phyloP scores from a whole-genome alignment of 2,888 invertebrate genomes.

The Nymphalis c-album region DNA sequence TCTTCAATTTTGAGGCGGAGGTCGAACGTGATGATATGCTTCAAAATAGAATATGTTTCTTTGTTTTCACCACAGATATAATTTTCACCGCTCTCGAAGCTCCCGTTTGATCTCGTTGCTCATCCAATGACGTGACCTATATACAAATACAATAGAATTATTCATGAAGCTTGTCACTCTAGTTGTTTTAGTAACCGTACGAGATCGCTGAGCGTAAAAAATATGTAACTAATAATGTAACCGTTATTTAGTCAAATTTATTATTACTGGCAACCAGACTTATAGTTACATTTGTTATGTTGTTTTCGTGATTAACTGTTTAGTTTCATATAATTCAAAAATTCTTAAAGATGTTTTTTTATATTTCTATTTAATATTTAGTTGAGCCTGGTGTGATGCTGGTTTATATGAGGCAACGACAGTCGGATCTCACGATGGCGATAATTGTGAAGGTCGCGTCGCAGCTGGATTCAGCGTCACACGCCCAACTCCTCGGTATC shows the following conservation, averaged over 20 bases:
- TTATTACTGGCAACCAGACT: too few relatives aligned
- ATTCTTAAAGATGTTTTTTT: too few relatives aligned
- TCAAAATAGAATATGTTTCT: slow-evolving; percentile 31
- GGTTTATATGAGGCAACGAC: slow-evolving; percentile 36
- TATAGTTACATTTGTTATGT: too few relatives aligned
- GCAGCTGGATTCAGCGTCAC: slow-evolving; percentile 76
- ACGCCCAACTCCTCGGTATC: slow-evolving; percentile 69
- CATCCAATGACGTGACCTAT: slow-evolving; percentile 61
- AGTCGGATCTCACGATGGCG: slow-evolving; percentile 60
- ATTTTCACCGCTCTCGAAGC: slow-evolving; percentile 48
- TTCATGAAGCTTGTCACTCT: slow-evolving; percentile 60
- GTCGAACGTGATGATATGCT: slow-evolving; percentile 19
- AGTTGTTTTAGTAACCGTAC: slow-evolving; percentile 46
- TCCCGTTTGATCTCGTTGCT: slow-evolving; percentile 45
- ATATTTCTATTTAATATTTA: too few relatives aligned
- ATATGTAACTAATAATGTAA: not conserved
- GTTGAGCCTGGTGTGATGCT: not conserved
- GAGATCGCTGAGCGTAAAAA: not conserved
- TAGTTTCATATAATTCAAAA: too few relatives aligned
- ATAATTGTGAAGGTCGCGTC: slow-evolving; percentile 75
- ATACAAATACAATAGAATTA: slow-evolving; percentile 68
- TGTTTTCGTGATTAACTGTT: too few relatives aligned
- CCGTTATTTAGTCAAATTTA: not conserved
- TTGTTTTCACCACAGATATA: slow-evolving; percentile 47
- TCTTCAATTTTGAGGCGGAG: slow-evolving; percentile 28